Conservation (phyloP, 2,797 vertebrate species). For the Falco novaeseelandiae region DNA sequence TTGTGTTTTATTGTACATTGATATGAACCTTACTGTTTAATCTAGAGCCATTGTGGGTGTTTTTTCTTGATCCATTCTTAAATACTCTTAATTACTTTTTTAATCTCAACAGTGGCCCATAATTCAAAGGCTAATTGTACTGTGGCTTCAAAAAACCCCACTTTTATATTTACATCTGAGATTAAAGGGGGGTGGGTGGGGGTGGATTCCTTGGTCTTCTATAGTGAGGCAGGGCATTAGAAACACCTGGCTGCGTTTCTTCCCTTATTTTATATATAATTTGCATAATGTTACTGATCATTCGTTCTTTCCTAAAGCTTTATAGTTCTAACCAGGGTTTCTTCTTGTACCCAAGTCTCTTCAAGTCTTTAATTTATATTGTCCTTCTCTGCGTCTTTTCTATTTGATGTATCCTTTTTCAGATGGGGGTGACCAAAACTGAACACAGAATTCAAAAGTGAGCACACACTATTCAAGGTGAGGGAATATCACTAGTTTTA, state of each 20-base stretch:
- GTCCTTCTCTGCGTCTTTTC: conserved; percentile 67
- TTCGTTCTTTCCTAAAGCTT: conserved; percentile 9
- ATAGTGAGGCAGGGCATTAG: neutral
- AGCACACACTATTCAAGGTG: conserved; percentile 67
- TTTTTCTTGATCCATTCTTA: neutral
- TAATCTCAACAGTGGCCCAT: neutral
- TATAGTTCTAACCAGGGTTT: conserved; percentile 27
- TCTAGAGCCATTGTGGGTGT: neutral
- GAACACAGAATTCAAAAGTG: conserved; percentile 70
- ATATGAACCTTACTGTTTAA: neutral
- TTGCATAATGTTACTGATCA: neutral
- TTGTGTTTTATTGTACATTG: neutral
- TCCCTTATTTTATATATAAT: neutral
- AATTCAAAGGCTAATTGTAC: neutral
- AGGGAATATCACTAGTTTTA: conserved; percentile 62
- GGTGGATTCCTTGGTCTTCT: neutral
- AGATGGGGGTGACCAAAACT: conserved; percentile 70
- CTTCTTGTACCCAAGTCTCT: conserved; percentile 18
- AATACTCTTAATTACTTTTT: neutral
- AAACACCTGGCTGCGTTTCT: neutral
- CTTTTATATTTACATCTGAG: neutral
- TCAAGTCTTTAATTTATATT: conserved; percentile 41
- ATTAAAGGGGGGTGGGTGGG: neutral
- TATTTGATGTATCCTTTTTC: conserved; percentile 72
- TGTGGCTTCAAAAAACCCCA: neutral